Percentiles rank a stretch among this genome's conserved stretches.
These are phyloP conservation scores for Apoderus coryli DNA, from an alignment of 2,888 invertebrate species.

Conservation along the genomic window DNA sequence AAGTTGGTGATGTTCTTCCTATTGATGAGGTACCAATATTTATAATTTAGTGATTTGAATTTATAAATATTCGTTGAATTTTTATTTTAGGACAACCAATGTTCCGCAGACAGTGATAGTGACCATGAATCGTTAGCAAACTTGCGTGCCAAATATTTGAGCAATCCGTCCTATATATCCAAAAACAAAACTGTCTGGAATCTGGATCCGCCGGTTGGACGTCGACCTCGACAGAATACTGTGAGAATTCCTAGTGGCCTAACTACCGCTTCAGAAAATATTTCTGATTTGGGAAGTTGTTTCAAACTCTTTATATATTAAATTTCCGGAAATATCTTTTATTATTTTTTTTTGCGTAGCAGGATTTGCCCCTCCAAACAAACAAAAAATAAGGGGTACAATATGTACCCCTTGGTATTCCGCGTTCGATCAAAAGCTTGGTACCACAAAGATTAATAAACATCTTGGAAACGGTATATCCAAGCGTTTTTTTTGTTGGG, in stretches of 20 bases:
- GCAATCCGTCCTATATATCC: constrained; percentile 7
- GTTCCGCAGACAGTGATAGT: constrained; percentile 4
- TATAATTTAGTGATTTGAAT: constrained; percentile 1
- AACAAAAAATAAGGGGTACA: no score
- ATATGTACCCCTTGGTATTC: no score
- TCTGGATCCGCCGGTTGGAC: constrained; percentile 5
- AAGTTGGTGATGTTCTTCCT: constrained; percentile 3
- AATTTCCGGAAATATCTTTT: constrained; percentile 5
- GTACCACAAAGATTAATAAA: no score
- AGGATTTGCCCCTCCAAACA: constrained; percentile 4
- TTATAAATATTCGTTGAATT: no score
- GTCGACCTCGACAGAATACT: constrained; percentile 7
- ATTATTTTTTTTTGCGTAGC: constrained; percentile 4
- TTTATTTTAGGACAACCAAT: no score
- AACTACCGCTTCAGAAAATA: no score
- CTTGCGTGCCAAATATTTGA: constrained; percentile 5
- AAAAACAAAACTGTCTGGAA: constrained; percentile 8
- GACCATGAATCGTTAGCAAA: constrained; percentile 5
- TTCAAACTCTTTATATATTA: not conserved
- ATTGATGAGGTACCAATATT: no score
- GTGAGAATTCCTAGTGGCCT: constrained; percentile 3
- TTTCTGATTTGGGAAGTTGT: constrained; percentile 3
- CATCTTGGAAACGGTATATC: no score
- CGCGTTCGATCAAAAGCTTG: no score
- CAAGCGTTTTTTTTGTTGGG: no score